Conservation (phyloP, 2,113 vertebrate species). For the Edolisoma coerulescens region DNA sequence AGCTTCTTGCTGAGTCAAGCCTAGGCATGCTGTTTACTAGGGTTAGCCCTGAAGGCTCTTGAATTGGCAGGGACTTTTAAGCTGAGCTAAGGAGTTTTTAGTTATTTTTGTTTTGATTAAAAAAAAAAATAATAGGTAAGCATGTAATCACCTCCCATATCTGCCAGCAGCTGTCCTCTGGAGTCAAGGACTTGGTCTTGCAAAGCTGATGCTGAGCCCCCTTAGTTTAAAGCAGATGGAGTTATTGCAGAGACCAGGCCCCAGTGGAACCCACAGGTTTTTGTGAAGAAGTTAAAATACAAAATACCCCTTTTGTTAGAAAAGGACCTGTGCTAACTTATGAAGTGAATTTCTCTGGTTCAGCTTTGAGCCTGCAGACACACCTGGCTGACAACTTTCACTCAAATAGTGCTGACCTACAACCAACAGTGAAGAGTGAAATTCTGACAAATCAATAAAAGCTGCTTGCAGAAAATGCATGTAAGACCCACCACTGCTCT, state of each 20-base stretch:
- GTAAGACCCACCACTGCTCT: background rate
- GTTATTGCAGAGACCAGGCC: background rate
- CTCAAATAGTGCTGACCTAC: background rate
- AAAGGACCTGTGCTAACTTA: background rate
- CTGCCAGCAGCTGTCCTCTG: background rate
- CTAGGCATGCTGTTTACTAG: slow-evolving; percentile 55
- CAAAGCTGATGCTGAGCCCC: background rate
- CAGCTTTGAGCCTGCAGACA: background rate
- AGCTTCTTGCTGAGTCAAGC: slow-evolving; percentile 62
- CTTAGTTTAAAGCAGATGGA: background rate
- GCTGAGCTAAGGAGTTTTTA: slow-evolving; percentile 54
- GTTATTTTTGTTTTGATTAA: slow-evolving; percentile 23
- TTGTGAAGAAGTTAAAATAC: background rate
- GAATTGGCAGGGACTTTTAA: slow-evolving; percentile 31
- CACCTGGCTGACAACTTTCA: background rate
- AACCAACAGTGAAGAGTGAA: background rate
- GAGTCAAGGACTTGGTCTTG: background rate
- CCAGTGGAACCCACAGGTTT: background rate
- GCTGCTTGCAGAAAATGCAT: background rate
- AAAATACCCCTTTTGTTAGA: background rate
- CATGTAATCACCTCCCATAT: background rate
- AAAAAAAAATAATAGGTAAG: background rate
- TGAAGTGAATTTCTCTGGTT: background rate
- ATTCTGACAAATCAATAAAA: background rate
- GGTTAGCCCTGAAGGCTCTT: slow-evolving; percentile 43